Evolutionary conservation across 1,140 invertebrate species (phyloP).

Genomic region (Cardiocondyla obscurior): DNA sequence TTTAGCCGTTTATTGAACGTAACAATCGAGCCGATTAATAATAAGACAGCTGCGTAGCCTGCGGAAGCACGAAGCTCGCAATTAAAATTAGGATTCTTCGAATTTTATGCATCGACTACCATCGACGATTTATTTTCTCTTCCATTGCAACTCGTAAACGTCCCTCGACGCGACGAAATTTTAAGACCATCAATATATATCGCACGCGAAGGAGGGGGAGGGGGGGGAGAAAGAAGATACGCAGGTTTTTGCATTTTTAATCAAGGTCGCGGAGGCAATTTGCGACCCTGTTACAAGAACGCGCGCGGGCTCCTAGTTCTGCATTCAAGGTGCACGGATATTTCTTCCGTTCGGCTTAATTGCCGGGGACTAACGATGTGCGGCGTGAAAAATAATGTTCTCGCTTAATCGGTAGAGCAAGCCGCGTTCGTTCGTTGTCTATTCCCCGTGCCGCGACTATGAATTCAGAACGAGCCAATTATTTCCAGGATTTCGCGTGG

Average conservation of each 20-base stretch:
- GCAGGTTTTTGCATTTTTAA: too few species aligned
- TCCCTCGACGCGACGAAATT: not conserved
- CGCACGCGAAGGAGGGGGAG: too few species aligned
- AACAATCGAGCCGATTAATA: conserved; percentile 37
- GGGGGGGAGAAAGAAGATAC: too few species aligned
- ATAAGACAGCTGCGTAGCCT: not conserved
- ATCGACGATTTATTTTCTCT: not conserved
- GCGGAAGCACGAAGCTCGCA: not conserved
- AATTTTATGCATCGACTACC: not conserved
- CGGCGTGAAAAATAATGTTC: not conserved
- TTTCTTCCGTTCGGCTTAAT: not conserved
- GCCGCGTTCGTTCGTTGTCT: not conserved
- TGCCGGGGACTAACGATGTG: not conserved
- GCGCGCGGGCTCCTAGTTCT: not conserved
- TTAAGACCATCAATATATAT: too few species aligned
- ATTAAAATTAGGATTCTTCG: conserved; percentile 17
- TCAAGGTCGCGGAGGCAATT: not conserved
- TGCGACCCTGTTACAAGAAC: not conserved
- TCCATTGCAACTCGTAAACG: not conserved
- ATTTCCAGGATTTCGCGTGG: conserved; percentile 27
- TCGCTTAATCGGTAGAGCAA: conserved; percentile 33
- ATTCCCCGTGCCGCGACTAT: not conserved
- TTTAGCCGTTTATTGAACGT: conserved; percentile 37
- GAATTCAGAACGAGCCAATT: conserved; percentile 61
- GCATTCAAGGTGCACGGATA: not conserved